Evolutionary conservation across 2,797 vertebrate species (phyloP).

Genomic region (Monodelphis domestica): DNA sequence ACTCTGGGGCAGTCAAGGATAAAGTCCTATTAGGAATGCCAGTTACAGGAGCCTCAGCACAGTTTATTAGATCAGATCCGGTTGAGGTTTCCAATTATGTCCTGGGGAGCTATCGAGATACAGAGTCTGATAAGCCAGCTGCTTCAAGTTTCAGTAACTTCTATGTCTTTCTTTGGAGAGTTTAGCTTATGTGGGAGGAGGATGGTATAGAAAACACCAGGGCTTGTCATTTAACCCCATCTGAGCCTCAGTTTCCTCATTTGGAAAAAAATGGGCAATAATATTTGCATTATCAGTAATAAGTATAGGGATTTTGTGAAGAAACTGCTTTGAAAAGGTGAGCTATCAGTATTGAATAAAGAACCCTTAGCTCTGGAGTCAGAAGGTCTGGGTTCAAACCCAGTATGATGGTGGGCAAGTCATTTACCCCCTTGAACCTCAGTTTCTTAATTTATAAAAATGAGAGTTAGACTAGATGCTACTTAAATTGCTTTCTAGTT

Average conservation of each 20-base stretch:
- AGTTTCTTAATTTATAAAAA: not conserved
- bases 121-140: not conserved
- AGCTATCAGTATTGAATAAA: not conserved
- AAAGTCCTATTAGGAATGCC: not conserved
- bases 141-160: not conserved
- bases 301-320: not conserved
- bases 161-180: not conserved
- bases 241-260: not conserved
- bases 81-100: conserved; percentile 6
- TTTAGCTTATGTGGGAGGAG: not conserved
- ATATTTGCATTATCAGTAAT: not conserved
- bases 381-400: not conserved
- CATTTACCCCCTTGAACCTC: not conserved
- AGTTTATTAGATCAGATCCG: conserved; percentile 6
- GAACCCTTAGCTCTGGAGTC: not conserved
- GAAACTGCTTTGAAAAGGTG: not conserved
- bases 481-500: not conserved
- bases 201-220: not conserved
- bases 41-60: not conserved
- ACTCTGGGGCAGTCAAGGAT: not conserved
- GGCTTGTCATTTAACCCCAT: not conserved
- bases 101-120: not conserved
- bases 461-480: not conserved
- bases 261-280: not conserved
- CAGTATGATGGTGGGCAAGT: not conserved